Evolutionary conservation across 1,140 invertebrate genomes (phyloP).

Genomic region (Drosophila paulistorum): DNA sequence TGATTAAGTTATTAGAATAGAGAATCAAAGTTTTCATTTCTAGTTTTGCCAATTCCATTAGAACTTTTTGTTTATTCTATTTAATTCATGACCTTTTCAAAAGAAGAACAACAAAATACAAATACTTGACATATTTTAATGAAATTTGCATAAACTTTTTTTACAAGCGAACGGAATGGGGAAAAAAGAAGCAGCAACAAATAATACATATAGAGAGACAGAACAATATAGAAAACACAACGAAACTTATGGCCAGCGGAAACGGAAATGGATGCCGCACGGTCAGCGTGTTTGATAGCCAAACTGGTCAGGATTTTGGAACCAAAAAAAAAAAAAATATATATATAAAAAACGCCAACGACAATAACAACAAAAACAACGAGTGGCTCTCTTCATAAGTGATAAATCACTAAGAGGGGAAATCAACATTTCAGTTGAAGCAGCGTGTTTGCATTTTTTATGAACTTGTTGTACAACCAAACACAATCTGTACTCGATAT

Average conservation of each 20-base stretch:
- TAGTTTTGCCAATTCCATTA: no score
- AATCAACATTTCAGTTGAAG: slow-evolving; percentile 60
- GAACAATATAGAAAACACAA: slow-evolving; percentile 1
- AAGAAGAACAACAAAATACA: no score
- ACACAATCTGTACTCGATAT: slow-evolving; percentile 72
- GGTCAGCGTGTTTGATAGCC: slow-evolving; percentile 60
- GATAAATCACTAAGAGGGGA: slow-evolving; percentile 61
- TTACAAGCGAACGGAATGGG: slow-evolving; percentile 33
- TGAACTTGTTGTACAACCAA: slow-evolving; percentile 73
- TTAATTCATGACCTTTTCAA: no score
- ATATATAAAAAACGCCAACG: no score
- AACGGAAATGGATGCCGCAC: slow-evolving; percentile 68
- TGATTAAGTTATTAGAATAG: no score
- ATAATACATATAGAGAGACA: background rate
- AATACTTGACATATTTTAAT: no score
- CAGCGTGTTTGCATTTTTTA: slow-evolving; percentile 75
- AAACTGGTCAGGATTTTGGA: slow-evolving; percentile 37
- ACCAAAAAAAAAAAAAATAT: background rate
- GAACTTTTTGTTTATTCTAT: no score
- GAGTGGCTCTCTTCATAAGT: slow-evolving; percentile 33
- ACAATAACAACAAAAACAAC: slow-evolving; percentile 42
- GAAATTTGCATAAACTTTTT: slow-evolving; percentile 64
- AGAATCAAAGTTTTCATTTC: no score
- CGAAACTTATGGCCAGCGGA: slow-evolving; percentile 42
- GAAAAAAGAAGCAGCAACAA: slow-evolving; percentile 6